Percentiles rank a stretch among this genome's conserved stretches.
These are phyloP conservation scores for Ginglymostoma cirratum DNA, from an alignment of 2,113 vertebrate genomes.

Conservation along the genomic window DNA sequence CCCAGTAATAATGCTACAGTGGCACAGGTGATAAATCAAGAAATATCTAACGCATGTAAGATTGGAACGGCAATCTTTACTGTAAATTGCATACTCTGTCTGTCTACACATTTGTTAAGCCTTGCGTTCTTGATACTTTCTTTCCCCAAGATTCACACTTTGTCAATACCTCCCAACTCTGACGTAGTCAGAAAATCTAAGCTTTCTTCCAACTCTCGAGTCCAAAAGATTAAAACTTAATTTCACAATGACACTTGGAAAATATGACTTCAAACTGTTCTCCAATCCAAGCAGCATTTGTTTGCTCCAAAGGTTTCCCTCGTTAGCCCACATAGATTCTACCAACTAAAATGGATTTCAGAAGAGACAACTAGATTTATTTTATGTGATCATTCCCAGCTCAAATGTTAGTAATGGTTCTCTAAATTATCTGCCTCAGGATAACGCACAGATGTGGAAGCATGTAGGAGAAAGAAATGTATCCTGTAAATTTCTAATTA, in stretches of 20 bases:
- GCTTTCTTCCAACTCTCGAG: background rate
- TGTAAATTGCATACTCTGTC: background rate
- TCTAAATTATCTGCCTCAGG: background rate
- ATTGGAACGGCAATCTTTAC: background rate
- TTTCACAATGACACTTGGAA: background rate
- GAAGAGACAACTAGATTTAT: background rate
- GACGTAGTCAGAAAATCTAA: background rate
- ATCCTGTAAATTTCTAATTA: background rate
- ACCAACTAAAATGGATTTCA: background rate
- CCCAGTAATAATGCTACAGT: no score
- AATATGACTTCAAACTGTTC: background rate
- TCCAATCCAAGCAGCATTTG: background rate
- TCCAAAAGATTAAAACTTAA: background rate
- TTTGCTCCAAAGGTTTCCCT: background rate
- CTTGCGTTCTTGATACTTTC: background rate
- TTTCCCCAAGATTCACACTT: background rate
- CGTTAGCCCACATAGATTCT: no score
- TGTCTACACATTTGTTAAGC: background rate
- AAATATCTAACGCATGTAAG: no score
- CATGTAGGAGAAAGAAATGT: background rate
- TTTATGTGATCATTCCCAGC: background rate
- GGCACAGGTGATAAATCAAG: no score
- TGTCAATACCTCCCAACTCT: background rate
- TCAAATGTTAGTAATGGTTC: background rate
- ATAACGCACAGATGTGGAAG: background rate